Conservation (phyloP, 1,140 invertebrate genomes). For the Neodiprion virginianus region DNA sequence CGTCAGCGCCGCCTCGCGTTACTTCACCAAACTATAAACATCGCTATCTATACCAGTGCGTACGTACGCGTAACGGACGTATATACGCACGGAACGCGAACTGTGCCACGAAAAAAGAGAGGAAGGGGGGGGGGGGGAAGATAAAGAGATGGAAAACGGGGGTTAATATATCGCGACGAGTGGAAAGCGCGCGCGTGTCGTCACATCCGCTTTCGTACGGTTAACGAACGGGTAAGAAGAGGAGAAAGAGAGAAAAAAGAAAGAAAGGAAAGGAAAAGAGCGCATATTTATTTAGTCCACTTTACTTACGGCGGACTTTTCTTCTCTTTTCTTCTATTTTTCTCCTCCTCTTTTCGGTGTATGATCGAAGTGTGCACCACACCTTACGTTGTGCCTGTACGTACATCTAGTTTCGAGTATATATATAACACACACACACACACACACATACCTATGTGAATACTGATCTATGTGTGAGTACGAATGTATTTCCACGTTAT, state of each 20-base stretch:
- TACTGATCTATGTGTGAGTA: too few relatives aligned
- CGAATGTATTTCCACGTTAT: too few relatives aligned
- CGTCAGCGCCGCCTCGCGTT: constrained; percentile 27
- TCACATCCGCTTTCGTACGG: constrained; percentile 45
- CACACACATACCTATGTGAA: neutral
- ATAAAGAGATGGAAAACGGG: neutral
- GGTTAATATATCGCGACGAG: neutral
- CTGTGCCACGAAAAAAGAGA: neutral
- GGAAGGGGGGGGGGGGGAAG: neutral
- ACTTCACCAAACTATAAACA: constrained; percentile 30
- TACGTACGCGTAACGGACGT: constrained; percentile 21
- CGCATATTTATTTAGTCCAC: constrained; percentile 4
- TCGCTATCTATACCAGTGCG: too few relatives aligned
- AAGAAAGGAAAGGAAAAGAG: constrained; percentile 10
- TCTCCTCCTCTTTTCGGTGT: too few relatives aligned
- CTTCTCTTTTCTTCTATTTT: too few relatives aligned
- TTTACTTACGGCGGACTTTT: neutral
- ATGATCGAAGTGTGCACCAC: too few relatives aligned
- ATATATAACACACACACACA: neutral
- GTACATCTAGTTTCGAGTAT: neutral
- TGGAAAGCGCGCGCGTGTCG: constrained; percentile 49
- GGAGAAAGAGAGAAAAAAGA: constrained; percentile 5
- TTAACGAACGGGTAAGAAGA: constrained; percentile 6
- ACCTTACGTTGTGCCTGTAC: too few relatives aligned
- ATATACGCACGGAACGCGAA: constrained; percentile 11